Base-by-base conservation (phyloP, 2,113 vertebrate genomes). In the Tragelaphus buxtoni region DNA sequence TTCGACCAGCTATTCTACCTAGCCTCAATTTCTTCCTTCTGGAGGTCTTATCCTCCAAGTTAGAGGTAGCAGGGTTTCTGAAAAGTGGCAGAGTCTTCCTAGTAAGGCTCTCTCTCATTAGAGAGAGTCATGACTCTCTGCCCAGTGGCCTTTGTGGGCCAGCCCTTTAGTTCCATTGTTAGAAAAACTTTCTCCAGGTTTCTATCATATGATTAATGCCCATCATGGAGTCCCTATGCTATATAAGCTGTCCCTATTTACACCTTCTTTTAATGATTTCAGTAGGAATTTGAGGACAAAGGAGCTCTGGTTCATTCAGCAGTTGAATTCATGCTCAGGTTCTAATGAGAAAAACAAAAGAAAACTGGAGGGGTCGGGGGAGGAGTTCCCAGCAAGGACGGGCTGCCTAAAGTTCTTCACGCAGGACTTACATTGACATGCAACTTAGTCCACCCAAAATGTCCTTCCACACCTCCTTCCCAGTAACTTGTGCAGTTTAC, bases 141-240 rank as follows among this genome's bases (percentile, higher is more conserved):
- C 65, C 51, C 79, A 72, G 3, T 20, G 39, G 22, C 49, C 63
- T 69, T 91, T 91, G 82, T 26, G 49, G 47, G 47, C 7, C 79
- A 51, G 17, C 16, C 35, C 63, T 72, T 77, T 45, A 14, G 65
- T 97, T 93, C n/a, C 60, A 7, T 60, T 80, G 51, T 69, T 85
- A 91, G 69, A 42, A 77, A 89, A 94, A 60, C 4, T 95, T 94
- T 84, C 77, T 88, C 24, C 26, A 12, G 17, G 58, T 88, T 79
- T 88, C 14, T 58, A 69, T 2, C 8, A 80, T n/a, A 49, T 24
- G 4, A 24, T 17, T 91, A 63, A 80, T 72, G 61, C 58, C 45
- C 51, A 49, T n/a, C 32, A 32, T 49, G 45, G 65, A 35, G 76
- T 80, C 79, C 65, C 58, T 94, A 12, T 79, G 51, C 30, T 56